These are phyloP conservation scores for Campoplex capitator DNA, from an alignment of 2,888 invertebrate genomes.

Conservation along the genomic window DNA sequence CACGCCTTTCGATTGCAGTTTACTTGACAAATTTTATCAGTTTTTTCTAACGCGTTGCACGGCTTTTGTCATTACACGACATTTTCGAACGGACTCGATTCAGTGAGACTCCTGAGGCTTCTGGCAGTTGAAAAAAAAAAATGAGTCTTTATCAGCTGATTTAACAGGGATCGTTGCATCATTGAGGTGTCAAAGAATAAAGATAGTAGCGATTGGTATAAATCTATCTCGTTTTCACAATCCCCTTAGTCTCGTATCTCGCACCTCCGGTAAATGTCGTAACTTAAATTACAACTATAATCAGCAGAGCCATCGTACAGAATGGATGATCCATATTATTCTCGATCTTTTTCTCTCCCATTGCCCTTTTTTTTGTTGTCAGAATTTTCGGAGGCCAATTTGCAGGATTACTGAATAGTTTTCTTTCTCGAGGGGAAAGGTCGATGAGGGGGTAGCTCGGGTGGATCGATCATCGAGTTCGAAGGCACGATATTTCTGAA, in stretches of 20 bases:
- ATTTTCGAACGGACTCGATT: no score
- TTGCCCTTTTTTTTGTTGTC: not conserved
- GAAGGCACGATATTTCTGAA: not conserved
- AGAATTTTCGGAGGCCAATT: not conserved
- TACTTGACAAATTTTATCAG: not conserved
- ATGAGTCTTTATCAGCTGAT: not conserved
- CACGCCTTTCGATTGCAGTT: not conserved
- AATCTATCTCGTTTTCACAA: not conserved
- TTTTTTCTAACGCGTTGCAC: not conserved
- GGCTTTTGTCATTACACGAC: not conserved
- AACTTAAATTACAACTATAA: not conserved
- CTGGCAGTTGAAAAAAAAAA: no score
- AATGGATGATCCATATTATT: not conserved
- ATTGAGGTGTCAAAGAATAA: not conserved
- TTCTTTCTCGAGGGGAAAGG: not conserved
- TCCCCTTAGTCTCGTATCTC: conserved; percentile 15
- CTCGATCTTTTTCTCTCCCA: not conserved
- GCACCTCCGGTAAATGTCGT: not conserved
- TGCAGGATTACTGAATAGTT: not conserved
- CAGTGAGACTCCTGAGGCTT: no score
- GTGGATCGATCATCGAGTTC: conserved; percentile 41
- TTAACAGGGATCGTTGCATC: not conserved
- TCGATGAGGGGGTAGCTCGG: not conserved
- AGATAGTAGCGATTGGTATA: conserved; percentile 48
- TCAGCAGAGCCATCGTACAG: not conserved